Conservation (phyloP, 2,113 vertebrate species). For the Anguilla rostrata region DNA sequence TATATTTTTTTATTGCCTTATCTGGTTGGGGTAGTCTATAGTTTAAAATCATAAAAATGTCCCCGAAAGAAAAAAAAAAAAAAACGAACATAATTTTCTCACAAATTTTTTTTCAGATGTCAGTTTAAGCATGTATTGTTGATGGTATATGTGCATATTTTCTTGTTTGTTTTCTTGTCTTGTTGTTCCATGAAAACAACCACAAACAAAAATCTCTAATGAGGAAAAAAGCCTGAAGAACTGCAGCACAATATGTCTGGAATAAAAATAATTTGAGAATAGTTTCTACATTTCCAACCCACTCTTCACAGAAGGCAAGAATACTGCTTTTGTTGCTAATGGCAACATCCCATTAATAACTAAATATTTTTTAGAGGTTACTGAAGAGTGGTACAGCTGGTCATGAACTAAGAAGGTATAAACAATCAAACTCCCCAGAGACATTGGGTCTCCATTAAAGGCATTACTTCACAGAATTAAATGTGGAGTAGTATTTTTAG, state of each 20-base stretch:
- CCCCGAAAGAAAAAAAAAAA: not conserved
- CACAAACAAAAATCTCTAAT: not conserved
- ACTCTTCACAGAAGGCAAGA: slow-evolving; percentile 39
- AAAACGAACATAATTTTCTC: not conserved
- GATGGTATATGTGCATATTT: slow-evolving; percentile 15
- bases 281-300: slow-evolving; percentile 34
- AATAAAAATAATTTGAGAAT: slow-evolving; percentile 16
- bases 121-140: not conserved
- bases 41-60: not conserved
- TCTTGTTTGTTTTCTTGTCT: no score
- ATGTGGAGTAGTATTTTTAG: no score
- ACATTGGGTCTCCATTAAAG: slow-evolving; percentile 42
- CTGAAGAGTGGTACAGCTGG: slow-evolving; percentile 40
- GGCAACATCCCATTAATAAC: slow-evolving; percentile 60
- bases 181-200: not conserved
- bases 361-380: slow-evolving; percentile 46
- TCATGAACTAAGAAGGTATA: slow-evolving; percentile 43
- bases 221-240: not conserved
- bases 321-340: slow-evolving; percentile 55
- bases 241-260: slow-evolving; percentile 9
- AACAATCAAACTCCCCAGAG: slow-evolving; percentile 44
- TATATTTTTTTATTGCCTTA: not conserved
- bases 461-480: slow-evolving; percentile 20
- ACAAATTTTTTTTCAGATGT: not conserved
- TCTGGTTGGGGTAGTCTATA: not conserved